Conservation (phyloP, 2,888 invertebrate genomes). For the Tenthredo distinguenda region DNA sequence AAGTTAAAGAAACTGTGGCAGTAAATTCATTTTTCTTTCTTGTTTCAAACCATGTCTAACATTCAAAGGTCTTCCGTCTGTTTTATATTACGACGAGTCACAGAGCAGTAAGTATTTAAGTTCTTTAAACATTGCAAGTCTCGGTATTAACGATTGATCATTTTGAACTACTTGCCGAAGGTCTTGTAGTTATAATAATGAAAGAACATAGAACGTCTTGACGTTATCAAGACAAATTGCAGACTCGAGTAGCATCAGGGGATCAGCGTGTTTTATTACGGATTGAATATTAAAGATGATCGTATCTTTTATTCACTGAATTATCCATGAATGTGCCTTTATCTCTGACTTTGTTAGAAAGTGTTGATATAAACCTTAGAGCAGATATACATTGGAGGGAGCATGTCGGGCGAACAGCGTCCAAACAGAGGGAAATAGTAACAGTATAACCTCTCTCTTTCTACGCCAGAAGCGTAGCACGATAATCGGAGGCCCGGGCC, state of each 20-base stretch:
- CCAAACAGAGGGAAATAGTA: too few species aligned
- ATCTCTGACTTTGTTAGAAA: background rate
- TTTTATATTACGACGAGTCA: background rate
- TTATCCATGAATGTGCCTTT: background rate
- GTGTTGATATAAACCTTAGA: background rate
- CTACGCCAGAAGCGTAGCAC: too few species aligned
- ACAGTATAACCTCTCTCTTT: too few species aligned
- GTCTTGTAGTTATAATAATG: background rate
- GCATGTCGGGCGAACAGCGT: too few species aligned
- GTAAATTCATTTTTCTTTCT: background rate
- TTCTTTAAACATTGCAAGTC: background rate
- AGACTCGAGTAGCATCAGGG: background rate
- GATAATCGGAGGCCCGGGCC: too few species aligned
- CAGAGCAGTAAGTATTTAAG: background rate
- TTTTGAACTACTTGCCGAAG: background rate
- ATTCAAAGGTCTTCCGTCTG: background rate
- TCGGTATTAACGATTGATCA: background rate
- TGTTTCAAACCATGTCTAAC: background rate
- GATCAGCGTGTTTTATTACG: background rate
- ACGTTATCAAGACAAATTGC: background rate
- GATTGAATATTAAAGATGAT: background rate
- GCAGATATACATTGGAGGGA: too few species aligned
- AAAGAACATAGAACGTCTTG: background rate
- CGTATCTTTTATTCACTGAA: background rate
- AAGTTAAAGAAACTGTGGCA: background rate